Percentiles rank a stretch among this genome's conserved stretches.
Evolutionary conservation across 2,888 invertebrate species (phyloP).

Genomic region (Euzetes globulus): DNA sequence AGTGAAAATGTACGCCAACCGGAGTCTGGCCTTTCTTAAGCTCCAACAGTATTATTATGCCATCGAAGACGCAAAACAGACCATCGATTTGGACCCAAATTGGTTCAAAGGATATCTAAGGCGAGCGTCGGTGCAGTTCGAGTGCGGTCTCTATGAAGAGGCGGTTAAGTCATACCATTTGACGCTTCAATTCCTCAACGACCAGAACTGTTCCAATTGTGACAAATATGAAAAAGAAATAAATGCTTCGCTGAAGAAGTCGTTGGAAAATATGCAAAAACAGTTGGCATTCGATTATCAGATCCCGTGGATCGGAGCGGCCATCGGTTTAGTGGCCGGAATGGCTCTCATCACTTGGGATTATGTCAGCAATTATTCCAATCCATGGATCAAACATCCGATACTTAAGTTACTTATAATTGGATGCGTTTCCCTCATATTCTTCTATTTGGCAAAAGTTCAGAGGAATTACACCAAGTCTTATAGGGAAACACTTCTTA

Average conservation of each 20-base stretch:
- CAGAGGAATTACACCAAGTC: slow-evolving; percentile 53
- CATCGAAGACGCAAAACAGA: slow-evolving; percentile 67
- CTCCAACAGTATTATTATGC: slow-evolving; percentile 67
- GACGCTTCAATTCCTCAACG: slow-evolving; percentile 21
- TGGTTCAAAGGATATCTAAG: slow-evolving; percentile 54
- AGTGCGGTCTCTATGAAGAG: slow-evolving; percentile 49
- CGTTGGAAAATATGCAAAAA: slow-evolving; percentile 58
- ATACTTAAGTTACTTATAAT: slow-evolving; percentile 63
- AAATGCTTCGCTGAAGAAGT: slow-evolving; percentile 59
- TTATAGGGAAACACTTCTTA: slow-evolving; percentile 53
- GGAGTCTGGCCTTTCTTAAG: slow-evolving; percentile 70
- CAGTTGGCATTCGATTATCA: slow-evolving; percentile 57
- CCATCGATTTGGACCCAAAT: slow-evolving; percentile 61
- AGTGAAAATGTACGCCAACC: slow-evolving; percentile 65
- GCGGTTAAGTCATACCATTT: slow-evolving; percentile 58
- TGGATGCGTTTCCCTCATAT: slow-evolving; percentile 59
- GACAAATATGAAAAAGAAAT: slow-evolving; percentile 52
- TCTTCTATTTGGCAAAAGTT: slow-evolving; percentile 59
- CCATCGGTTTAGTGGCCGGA: slow-evolving; percentile 62
- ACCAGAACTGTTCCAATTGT: slow-evolving; percentile 4
- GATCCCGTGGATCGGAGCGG: slow-evolving; percentile 66
- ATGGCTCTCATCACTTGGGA: slow-evolving; percentile 63
- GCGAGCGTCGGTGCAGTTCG: slow-evolving; percentile 63
- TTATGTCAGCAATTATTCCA: slow-evolving; percentile 49
- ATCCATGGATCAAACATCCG: slow-evolving; percentile 57